Evolutionary conservation across 2,888 invertebrate genomes (phyloP), one percentile per base, ranked within the genome.

Genomic region (Loripinus fragilis): DNA sequence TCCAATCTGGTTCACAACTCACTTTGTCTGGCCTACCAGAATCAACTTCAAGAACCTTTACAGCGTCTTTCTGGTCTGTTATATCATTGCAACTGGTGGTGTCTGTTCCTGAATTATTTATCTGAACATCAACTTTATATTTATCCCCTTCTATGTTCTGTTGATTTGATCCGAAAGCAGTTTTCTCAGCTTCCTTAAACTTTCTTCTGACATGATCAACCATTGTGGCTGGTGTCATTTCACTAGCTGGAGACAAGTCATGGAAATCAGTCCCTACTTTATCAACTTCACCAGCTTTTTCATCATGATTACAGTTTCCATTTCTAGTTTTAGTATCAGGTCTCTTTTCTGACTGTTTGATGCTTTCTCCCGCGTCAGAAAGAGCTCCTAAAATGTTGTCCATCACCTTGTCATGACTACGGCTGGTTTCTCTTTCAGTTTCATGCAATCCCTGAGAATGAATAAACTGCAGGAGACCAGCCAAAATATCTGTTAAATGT

Each of bases 391-490:
- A 15, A 15, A 20, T 15, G 15, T 45, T 45, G 17, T 45, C 17
- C 15, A 45, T 3, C 20, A 15, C 3, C 25, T 2, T 52, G 23
- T 52, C 52, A 52, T 8, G 7, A 23, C 5, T 25, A 7, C 5
- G 2, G 10, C 10, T 8, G 8, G 8, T 7, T 2, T 2, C 3
- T 25, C 5, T 52, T 25, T 25, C 25, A 33, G 35, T n/a, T 69
- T 15, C 28, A 41, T 25, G n/a, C 17, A n/a, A 23, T 33, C 28
- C 67, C 23, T 33, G 28, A 28, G 48, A 55, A 30, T 80, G 71
- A 25, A 42, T 71, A 68, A 97, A 93, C 93, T 97, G 97, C 86
- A 96, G 95, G 38, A 96, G 93, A 2, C 95, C 95, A 75, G 96
- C 96, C 70, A 97, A 93, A 84, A 96, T 94, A 91, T 95, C 95